Conservation (phyloP, 2,113 vertebrate genomes). For the Illadopsis cleaveri region DNA sequence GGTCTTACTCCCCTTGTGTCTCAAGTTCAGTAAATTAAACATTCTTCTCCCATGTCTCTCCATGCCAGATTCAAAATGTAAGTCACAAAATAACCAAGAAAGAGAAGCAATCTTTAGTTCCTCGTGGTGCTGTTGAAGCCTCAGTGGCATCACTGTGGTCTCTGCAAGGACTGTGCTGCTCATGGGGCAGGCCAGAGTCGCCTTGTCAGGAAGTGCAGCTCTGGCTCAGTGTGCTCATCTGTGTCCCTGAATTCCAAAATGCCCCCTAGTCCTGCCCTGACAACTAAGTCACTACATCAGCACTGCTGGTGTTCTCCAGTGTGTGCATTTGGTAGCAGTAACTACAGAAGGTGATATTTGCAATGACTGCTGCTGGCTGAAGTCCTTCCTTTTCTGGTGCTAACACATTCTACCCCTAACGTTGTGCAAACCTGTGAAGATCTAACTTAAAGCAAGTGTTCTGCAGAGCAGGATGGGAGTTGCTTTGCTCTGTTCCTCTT, state of each 20-base stretch:
- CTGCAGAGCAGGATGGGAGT: neutral
- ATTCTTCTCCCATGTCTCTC: neutral
- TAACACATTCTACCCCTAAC: slow-evolving; percentile 35
- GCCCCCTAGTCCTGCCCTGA: neutral
- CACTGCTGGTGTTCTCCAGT: neutral
- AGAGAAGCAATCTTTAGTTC: neutral
- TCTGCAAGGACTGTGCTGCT: neutral
- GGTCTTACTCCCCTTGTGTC: neutral
- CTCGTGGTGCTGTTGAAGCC: fast-evolving
- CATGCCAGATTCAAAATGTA: neutral
- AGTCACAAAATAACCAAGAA: neutral
- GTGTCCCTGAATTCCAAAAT: neutral
- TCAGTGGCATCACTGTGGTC: neutral
- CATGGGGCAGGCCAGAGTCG: fast-evolving
- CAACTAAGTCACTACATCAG: neutral
- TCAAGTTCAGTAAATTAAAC: neutral
- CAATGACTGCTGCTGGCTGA: slow-evolving; percentile 13
- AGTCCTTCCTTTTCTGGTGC: slow-evolving; percentile 48
- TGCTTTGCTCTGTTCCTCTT: neutral
- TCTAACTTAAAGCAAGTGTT: neutral
- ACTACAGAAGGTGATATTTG: neutral
- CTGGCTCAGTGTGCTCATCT: neutral
- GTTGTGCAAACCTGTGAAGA: neutral
- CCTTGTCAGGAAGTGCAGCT: neutral
- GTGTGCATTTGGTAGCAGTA: neutral